Evolutionary conservation across 2,797 vertebrate genomes (phyloP).

Genomic region (Cyclopterus lumpus): DNA sequence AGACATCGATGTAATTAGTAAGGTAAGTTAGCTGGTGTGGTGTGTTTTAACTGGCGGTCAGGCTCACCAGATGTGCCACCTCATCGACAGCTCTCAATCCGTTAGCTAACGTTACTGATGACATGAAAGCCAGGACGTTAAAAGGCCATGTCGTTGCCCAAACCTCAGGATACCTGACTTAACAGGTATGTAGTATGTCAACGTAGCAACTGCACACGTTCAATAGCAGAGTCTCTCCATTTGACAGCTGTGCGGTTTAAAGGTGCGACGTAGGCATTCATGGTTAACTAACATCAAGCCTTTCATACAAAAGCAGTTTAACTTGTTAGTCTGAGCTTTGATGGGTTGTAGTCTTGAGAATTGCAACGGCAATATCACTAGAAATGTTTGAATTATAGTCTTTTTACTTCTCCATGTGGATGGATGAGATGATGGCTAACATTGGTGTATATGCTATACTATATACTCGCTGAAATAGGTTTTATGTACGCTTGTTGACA

Average conservation of each 20-base stretch:
- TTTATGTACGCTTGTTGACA: not conserved
- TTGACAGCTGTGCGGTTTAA: not conserved
- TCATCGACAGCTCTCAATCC: constrained; percentile 67
- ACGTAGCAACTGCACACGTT: not conserved
- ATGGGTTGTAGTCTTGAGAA: not conserved
- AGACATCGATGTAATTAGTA: not conserved
- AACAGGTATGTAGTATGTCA: not conserved
- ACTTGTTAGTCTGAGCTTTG: constrained; percentile 26
- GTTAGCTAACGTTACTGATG: constrained; percentile 31
- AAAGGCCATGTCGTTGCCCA: constrained; percentile 1
- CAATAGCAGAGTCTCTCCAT: not conserved
- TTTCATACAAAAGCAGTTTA: constrained; percentile 23
- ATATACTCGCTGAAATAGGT: not conserved
- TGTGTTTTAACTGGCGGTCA: not conserved
- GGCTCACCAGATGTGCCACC: constrained; percentile 79
- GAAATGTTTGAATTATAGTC: not conserved
- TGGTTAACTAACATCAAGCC: not conserved
- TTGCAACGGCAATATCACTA: not conserved
- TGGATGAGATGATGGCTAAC: not conserved
- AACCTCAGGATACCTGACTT: not conserved
- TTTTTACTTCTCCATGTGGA: not conserved
- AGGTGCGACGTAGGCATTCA: constrained; percentile 14
- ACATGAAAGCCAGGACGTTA: constrained; percentile 1
- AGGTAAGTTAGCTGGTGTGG: constrained; percentile 22
- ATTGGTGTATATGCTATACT: not conserved